A percentile compares a stretch with the other conserved stretches of the same genome.
phyloP scores from a whole-genome alignment of 2,888 invertebrate genomes.

The Balanococcus diminutus region DNA sequence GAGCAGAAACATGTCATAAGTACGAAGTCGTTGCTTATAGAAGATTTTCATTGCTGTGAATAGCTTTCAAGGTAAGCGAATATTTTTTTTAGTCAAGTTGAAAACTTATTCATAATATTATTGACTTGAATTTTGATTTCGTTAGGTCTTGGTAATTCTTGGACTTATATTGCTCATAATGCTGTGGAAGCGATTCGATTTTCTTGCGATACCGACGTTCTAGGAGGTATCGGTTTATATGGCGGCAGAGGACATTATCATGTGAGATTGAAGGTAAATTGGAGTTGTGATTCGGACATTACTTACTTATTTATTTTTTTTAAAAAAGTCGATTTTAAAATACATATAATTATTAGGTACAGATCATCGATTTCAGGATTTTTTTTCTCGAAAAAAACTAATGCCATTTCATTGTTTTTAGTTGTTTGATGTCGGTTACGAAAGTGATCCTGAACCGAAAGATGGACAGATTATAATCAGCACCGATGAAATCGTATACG shows the following conservation, averaged over 20 bases:
- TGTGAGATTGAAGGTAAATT: constrained; percentile 79
- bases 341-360: too few relatives aligned
- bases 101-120: background rate
- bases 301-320: background rate
- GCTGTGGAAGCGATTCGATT: constrained; percentile 96
- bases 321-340: too few relatives aligned
- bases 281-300: background rate
- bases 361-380: too few relatives aligned
- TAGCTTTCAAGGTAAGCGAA: constrained; percentile 79
- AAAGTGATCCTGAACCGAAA: constrained; percentile 91
- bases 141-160: constrained; percentile 86
- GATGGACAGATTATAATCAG: constrained; percentile 91
- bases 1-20: constrained; percentile 64
- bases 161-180: constrained; percentile 93
- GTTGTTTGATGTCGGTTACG: constrained; percentile 85
- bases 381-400: background rate
- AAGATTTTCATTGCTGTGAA: constrained; percentile 83
- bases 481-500: constrained; percentile 91
- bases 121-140: constrained; percentile 52
- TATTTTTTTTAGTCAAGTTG: background rate
- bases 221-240: constrained; percentile 92
- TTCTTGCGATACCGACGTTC: constrained; percentile 88
- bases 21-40: constrained; percentile 73
- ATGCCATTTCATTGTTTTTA: constrained; percentile 59
- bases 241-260: constrained; percentile 97